Percentiles rank a stretch among this genome's conserved stretches.
Evolutionary conservation across 2,888 invertebrate genomes (phyloP).

Genomic region (Caenorhabditis zanzibari): DNA sequence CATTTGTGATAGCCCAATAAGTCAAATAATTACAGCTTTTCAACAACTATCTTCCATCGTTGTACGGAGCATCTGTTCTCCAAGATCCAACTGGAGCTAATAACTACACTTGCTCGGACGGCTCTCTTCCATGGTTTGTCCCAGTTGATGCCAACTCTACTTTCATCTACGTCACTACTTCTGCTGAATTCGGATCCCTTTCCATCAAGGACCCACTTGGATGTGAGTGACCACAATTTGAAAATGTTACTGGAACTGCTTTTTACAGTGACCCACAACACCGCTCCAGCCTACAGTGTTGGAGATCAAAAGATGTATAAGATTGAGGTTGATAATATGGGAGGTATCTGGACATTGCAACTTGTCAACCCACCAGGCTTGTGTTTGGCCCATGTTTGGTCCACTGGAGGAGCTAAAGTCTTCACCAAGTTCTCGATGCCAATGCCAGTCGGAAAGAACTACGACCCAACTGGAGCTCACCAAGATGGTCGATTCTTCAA

Average conservation of each 20-base stretch:
- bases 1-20: background rate
- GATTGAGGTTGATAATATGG: constrained; percentile 61
- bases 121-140: constrained; percentile 62
- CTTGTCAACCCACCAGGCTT: constrained; percentile 59
- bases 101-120: constrained; percentile 64
- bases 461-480: constrained; percentile 67
- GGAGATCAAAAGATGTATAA: constrained; percentile 64
- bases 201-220: constrained; percentile 64
- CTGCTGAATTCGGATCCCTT: constrained; percentile 61
- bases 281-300: constrained; percentile 49
- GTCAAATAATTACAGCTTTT: constrained; percentile 48
- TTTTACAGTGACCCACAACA: constrained; percentile 40
- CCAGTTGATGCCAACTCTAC: constrained; percentile 72
- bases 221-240: constrained; percentile 22
- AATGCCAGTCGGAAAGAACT: constrained; percentile 43
- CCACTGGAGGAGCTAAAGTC: constrained; percentile 70
- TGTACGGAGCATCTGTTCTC: constrained; percentile 67
- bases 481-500: constrained; percentile 60
- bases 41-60: constrained; percentile 67
- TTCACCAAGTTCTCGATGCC: constrained; percentile 68
- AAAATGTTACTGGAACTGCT: background rate
- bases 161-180: constrained; percentile 67
- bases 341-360: constrained; percentile 64
- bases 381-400: constrained; percentile 74
- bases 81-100: constrained; percentile 70